Conservation (phyloP, 2,888 invertebrate species). For the Oscheius sp. region DNA sequence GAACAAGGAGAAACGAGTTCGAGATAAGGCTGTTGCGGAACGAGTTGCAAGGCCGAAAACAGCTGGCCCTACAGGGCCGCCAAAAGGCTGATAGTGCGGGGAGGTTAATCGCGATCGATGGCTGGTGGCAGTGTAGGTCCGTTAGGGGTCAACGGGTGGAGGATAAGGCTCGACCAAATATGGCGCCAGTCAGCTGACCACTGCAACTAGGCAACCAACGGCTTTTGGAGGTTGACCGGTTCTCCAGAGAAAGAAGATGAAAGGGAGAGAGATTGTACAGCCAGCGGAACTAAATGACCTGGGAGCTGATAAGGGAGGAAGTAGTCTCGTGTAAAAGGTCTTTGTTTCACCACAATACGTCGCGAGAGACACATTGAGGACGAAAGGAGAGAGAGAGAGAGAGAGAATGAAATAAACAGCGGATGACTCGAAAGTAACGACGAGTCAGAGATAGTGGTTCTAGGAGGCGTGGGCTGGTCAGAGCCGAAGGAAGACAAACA, state of each 20-base stretch:
- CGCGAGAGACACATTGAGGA: not conserved
- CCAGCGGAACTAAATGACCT: too few relatives aligned
- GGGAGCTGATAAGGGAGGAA: not conserved
- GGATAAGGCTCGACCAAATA: conserved; percentile 20
- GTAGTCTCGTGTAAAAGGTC: too few relatives aligned
- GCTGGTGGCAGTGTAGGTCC: conserved; percentile 20
- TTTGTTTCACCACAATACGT: too few relatives aligned
- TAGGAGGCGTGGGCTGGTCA: conserved; percentile 12
- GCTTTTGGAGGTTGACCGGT: not conserved
- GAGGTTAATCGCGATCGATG: conserved; percentile 25
- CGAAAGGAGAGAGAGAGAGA: not conserved
- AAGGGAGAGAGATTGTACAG: not conserved
- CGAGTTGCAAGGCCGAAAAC: conserved; percentile 24
- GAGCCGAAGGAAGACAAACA: conserved; percentile 1
- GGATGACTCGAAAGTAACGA: not conserved
- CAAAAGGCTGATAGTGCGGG: not conserved
- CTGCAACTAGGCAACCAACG: conserved; percentile 2
- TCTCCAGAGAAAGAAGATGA: too few relatives aligned
- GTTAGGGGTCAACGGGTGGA: conserved; percentile 17
- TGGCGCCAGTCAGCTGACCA: conserved; percentile 12
- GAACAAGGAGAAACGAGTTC: not conserved
- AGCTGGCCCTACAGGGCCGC: too few relatives aligned
- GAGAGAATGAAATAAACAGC: not conserved
- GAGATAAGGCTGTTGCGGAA: conserved; percentile 5
- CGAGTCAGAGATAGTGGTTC: not conserved